Evolutionary conservation across 92 coral and sea anemone genomes (phyloP).

Genomic region (Parazoanthus atlanticus): DNA sequence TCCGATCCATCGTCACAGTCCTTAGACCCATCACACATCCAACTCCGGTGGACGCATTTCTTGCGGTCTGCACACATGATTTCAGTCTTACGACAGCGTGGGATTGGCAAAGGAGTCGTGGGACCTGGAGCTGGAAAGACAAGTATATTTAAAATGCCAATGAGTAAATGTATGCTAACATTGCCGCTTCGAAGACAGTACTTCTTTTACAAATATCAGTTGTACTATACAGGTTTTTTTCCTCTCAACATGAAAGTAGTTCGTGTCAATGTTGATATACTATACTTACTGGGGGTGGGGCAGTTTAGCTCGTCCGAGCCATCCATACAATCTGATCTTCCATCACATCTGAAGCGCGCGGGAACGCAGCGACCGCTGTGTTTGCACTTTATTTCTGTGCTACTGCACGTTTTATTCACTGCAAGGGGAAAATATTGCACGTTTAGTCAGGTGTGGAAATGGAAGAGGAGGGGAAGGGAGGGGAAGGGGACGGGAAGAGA

Average conservation of each 20-base stretch:
- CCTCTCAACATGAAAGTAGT: neutral
- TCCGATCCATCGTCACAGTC: conserved; percentile 92
- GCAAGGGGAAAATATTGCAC: neutral
- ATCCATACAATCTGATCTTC: conserved; percentile 67
- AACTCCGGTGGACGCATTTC: conserved; percentile 66
- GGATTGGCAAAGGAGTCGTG: conserved; percentile 39
- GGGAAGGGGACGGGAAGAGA: neutral
- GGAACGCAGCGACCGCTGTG: conserved; percentile 73
- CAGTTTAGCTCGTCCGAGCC: conserved; percentile 78
- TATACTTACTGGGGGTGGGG: conserved; percentile 45
- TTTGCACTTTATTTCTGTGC: conserved; percentile 53
- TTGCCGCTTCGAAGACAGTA: too few relatives aligned
- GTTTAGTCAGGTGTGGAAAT: neutral
- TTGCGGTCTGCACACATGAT: conserved; percentile 58
- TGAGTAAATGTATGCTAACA: neutral
- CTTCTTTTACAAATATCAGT: neutral
- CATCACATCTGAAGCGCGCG: conserved; percentile 69
- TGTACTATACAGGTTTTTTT: conserved; percentile 8
- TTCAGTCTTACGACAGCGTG: conserved; percentile 53
- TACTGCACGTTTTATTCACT: conserved; percentile 58
- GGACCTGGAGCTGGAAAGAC: conserved; percentile 21
- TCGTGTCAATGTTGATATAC: neutral
- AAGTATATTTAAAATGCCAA: neutral
- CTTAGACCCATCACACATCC: conserved; percentile 83
- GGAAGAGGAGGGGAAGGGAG: neutral